Base-by-base conservation (phyloP, 2,797 vertebrate genomes). In the Micromesistius poutassou region DNA sequence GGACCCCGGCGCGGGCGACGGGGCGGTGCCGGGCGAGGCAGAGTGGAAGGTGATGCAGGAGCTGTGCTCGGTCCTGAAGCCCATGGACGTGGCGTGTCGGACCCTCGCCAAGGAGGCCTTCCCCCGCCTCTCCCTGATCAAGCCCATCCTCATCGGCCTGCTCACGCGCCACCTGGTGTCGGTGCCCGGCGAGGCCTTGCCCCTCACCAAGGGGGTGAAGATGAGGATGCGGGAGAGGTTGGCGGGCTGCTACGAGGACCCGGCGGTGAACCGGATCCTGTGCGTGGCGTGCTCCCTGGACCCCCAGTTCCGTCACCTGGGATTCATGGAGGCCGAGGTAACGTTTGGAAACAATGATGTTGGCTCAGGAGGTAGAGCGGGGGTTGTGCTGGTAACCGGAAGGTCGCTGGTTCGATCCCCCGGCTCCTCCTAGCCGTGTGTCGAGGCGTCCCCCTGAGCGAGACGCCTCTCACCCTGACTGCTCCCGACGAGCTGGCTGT, bases 241-340 rank as follows among this genome's bases (percentile, higher is more conserved):
- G 74, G 83, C 80, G 0, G 83, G 84, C 66, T 91, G 86, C 38
- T 95, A 94, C 8, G 80, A 91, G 4, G 88, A 87, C 79, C 88
- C 89, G 0, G 87, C 82, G 0, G 90, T 94, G 71, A 93, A 92
- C 90, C 90, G 85, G 81, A 82, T 82, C 33, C 86, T 95, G 71
- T 91, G 93, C 35, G 83, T 95, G 82, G 93, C 93, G 0, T 95
- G 94, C 36, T 91, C 93, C 66, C 89, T 94, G 1, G 94, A 95
- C 82, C 94, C 94, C 0, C 94, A 94, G 84, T 95, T 95, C 82
- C 91, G 91, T 0, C 90, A 93, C 46, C 87, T 95, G 33, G 88
- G 93, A 1, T 95, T 95, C 85, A 93, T 95, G 89, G 93, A 91
- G 40, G 84, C 84, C 36, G 87, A 86, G 89, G 92, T 93, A 79